Base-by-base conservation (phyloP, 2,888 invertebrate species). In the Boloria selene region DNA sequence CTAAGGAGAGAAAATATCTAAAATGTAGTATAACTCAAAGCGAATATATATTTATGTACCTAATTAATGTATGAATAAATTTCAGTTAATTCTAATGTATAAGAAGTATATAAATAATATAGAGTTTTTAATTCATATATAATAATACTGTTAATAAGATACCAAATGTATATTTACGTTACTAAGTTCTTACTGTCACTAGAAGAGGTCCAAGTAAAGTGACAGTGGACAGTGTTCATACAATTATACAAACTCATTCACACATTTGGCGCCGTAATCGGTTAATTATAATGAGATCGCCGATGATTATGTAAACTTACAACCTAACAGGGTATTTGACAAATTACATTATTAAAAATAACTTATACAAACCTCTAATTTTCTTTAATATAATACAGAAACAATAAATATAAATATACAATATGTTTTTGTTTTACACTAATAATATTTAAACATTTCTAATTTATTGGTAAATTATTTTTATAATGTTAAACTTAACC, bases 191-290 rank as follows among this genome's bases (percentile, higher is more conserved):
- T 52, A 53, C 52, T 18, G 17, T 13, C 47, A 53, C 17, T 16
- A 50, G 55, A 61, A 64, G 26, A 62, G 51, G 44, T 64, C 50
- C 54, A 51, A 45, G 51, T 64, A 49, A 49, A 61, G 44, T 54
- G 52, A 66, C 54, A 64, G 55, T n/a, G 38, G 52, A 66, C 54
- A 64, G 55, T n/a, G 38, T 47, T 53, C 55, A 47, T 31, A 56
- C 61, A 59, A 54, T 55, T 69, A 64, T 59, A 67, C 58, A 64
- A 22, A 53, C 26, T 4, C 63, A 61, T 70, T 65, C 64, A 62
- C 55, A 65, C 64, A 22, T 66, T 64, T 65, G 67, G 67, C 64
- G 64, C 67, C 67, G 52, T 64, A 64, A 64, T 64, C 31, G 58
- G 45, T 61, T 16, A 49, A 53, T 52, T 38, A 31, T 56, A 51